A percentile compares a stretch with the other conserved stretches of the same genome.
These are phyloP conservation scores for Aphaenogaster ashmeadi DNA, from an alignment of 1,140 invertebrate species.

Conservation along the genomic window DNA sequence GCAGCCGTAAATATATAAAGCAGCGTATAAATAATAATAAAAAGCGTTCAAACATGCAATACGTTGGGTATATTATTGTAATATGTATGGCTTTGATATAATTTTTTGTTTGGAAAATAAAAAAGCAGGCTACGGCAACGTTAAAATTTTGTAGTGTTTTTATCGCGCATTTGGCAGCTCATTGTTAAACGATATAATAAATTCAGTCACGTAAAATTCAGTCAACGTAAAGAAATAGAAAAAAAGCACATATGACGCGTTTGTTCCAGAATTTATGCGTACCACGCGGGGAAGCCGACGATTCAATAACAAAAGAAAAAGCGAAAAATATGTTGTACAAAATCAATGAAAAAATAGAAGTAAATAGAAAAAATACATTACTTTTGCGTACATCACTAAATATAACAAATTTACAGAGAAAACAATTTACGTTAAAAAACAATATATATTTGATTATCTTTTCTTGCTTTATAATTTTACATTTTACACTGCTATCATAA, in stretches of 20 bases:
- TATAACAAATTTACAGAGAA: background rate
- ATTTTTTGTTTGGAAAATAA: constrained; percentile 24
- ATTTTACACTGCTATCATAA: background rate
- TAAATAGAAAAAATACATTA: constrained; percentile 9
- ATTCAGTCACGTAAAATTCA: constrained; percentile 28
- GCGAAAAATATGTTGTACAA: constrained; percentile 11
- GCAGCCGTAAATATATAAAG: background rate
- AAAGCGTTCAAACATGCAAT: background rate
- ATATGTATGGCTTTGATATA: background rate
- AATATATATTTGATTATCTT: background rate
- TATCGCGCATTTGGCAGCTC: background rate
- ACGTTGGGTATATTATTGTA: background rate
- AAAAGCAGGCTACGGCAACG: background rate
- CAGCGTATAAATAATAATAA: constrained; percentile 10
- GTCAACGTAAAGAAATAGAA: background rate
- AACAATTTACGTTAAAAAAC: background rate
- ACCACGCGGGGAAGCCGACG: background rate
- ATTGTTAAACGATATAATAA: constrained; percentile 10
- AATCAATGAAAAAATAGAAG: constrained; percentile 29
- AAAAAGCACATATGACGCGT: constrained; percentile 8
- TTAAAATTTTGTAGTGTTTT: constrained; percentile 8
- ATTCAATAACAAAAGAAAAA: constrained; percentile 18
- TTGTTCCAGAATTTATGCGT: constrained; percentile 22
- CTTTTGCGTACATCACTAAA: background rate
- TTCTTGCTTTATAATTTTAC: background rate